A percentile compares a stretch with the other conserved stretches of the same genome.
Conservation (phyloP, 2,797 vertebrate genomes). For the Pseudotriccus pelzelni region DNA sequence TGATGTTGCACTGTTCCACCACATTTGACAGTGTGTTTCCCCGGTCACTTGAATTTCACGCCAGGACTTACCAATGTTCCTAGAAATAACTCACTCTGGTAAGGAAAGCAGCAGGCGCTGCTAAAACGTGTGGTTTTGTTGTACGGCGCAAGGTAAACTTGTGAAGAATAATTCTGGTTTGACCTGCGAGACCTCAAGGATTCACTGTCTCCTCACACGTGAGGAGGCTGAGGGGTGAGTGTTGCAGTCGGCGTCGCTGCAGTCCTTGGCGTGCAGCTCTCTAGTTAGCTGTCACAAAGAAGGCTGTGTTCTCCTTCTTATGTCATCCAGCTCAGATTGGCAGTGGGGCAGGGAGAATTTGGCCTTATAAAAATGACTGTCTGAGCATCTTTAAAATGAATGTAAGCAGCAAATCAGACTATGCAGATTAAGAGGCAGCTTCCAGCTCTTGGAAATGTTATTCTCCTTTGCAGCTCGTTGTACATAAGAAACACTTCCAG, state of each 20-base stretch:
- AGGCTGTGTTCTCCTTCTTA: background rate
- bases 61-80: background rate
- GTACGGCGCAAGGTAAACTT: background rate
- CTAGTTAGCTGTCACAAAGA: background rate
- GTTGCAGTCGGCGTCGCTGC: background rate
- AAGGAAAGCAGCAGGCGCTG: background rate
- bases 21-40: background rate
- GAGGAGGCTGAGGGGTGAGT: background rate
- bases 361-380: slow-evolving; percentile 30
- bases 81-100: background rate
- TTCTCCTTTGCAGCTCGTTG: slow-evolving; percentile 43
- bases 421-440: slow-evolving; percentile 40
- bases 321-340: background rate
- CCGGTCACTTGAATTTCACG: background rate
- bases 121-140: background rate
- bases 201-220: accelerated
- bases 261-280: background rate
- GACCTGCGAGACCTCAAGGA: background rate
- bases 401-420: slow-evolving; percentile 40
- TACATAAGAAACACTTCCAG: slow-evolving; percentile 54
- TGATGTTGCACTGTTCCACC: background rate
- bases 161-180: background rate
- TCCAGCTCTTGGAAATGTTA: slow-evolving; percentile 38
- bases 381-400: slow-evolving; percentile 13
- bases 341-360: slow-evolving; percentile 20